Percentiles rank a stretch among this genome's conserved stretches.
Evolutionary conservation across 1,140 invertebrate genomes (phyloP).

Genomic region (Geopemphigus sp.): DNA sequence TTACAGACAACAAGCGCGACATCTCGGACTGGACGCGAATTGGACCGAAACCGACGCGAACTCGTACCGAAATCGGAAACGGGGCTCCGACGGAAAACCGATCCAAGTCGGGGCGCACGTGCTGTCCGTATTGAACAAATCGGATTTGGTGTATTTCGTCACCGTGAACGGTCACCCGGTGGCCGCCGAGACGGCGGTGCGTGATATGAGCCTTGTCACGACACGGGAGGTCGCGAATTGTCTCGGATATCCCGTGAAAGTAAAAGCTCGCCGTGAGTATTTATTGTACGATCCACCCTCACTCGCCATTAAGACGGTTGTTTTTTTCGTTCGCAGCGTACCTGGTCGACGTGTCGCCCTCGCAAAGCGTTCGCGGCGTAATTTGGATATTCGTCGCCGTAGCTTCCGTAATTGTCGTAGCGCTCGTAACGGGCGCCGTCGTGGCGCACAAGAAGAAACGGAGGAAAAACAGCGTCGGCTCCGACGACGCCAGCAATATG

Average conservation of each 20-base stretch:
- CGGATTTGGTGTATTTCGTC: constrained; percentile 73
- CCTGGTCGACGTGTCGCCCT: neutral
- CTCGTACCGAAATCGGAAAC: constrained; percentile 20
- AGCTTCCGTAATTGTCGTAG: neutral
- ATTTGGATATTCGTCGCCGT: neutral
- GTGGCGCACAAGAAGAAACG: constrained; percentile 25
- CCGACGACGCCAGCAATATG: neutral
- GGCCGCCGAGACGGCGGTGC: constrained; percentile 71
- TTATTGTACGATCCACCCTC: no score
- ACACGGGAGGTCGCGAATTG: constrained; percentile 72
- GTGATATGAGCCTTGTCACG: constrained; percentile 73
- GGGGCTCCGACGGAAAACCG: constrained; percentile 15
- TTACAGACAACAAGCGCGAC: constrained; percentile 68
- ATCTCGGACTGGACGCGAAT: constrained; percentile 61
- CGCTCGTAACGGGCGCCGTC: neutral
- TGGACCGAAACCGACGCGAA: constrained; percentile 12
- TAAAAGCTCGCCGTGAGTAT: constrained; percentile 79
- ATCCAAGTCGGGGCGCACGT: constrained; percentile 15
- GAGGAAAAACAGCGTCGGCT: constrained; percentile 20
- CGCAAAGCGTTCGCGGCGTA: neutral
- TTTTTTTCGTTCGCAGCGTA: no score
- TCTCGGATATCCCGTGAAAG: constrained; percentile 71
- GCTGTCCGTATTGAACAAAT: neutral
- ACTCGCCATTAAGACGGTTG: no score
- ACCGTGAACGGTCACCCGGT: constrained; percentile 73